Evolutionary conservation across 2,888 invertebrate genomes (phyloP).

Genomic region (Hermaeophaga mercurialis): DNA sequence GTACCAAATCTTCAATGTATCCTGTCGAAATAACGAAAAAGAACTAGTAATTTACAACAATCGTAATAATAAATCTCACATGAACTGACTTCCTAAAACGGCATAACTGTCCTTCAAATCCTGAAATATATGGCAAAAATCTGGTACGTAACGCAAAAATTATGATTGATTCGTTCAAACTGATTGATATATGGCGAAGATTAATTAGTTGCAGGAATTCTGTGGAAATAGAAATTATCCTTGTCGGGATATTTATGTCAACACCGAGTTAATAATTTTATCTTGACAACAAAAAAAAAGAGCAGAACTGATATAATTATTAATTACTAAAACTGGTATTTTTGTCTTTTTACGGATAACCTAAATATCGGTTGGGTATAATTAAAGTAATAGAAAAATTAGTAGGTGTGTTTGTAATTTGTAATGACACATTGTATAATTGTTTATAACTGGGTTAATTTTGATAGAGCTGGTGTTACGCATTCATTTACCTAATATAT

Average conservation of each 20-base stretch:
- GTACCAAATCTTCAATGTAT: no score
- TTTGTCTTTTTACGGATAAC: slow-evolving; percentile 2
- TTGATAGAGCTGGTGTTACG: no score
- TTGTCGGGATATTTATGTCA: slow-evolving; percentile 8
- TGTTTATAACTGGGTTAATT: no score
- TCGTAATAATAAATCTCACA: no score
- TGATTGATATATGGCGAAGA: slow-evolving; percentile 1
- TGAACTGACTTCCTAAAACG: slow-evolving; percentile 8
- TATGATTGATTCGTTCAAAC: slow-evolving; percentile 6
- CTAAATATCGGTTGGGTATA: no score
- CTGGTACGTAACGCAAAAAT: slow-evolving; percentile 4
- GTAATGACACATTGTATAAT: no score
- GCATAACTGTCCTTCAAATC: background rate
- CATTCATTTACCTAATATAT: no score
- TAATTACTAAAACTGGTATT: background rate
- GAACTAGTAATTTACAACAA: no score
- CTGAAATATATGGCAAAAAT: slow-evolving; percentile 7
- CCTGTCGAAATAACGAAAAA: no score
- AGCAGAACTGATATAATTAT: background rate
- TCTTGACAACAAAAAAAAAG: background rate
- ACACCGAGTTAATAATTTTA: slow-evolving; percentile 2
- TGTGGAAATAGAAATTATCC: slow-evolving; percentile 1
- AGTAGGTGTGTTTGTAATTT: no score
- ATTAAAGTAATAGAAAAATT: no score
- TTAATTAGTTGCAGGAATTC: no score